Evolutionary conservation across 2,888 invertebrate genomes (phyloP).

Genomic region (Oxytorus armatus): DNA sequence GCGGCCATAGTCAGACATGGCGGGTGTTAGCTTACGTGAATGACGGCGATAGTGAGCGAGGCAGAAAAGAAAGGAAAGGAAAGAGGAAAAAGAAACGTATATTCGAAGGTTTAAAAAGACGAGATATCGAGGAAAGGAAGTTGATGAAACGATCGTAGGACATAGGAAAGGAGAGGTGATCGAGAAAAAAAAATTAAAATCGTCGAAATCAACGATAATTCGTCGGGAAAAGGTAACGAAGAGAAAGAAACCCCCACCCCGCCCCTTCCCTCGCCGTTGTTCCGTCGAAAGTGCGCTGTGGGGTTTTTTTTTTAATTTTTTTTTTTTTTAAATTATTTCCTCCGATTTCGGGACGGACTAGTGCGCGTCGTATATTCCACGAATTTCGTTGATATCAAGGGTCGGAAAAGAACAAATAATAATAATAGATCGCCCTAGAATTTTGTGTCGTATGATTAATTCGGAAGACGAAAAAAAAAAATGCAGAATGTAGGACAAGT

Average conservation of each 20-base stretch:
- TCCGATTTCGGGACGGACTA: constrained; percentile 39
- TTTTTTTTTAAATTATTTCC: constrained; percentile 11
- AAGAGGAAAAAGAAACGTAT: constrained; percentile 36
- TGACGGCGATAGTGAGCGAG: constrained; percentile 83
- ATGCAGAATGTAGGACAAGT: constrained; percentile 96
- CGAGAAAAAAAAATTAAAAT: background rate
- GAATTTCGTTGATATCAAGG: constrained; percentile 20
- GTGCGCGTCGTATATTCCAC: constrained; percentile 48
- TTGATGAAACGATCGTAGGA: constrained; percentile 2
- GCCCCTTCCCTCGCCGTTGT: constrained; percentile 73
- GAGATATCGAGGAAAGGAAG: constrained; percentile 37
- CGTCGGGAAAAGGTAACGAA: constrained; percentile 34
- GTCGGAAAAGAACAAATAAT: constrained; percentile 21
- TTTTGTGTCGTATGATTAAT: constrained; percentile 85
- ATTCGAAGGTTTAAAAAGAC: no score
- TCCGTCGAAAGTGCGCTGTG: constrained; percentile 72
- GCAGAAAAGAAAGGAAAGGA: constrained; percentile 45
- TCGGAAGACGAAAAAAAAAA: constrained; percentile 89
- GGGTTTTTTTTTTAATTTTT: constrained; percentile 49
- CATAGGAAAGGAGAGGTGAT: constrained; percentile 28
- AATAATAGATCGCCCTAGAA: constrained; percentile 65
- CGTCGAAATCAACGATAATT: constrained; percentile 21
- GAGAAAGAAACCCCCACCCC: constrained; percentile 13
- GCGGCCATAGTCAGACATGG: constrained; percentile 92
- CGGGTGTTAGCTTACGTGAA: constrained; percentile 86